Percentiles rank a stretch among this genome's conserved stretches.
Conservation (phyloP, 1,140 invertebrate genomes). For the Drosophila auraria region DNA sequence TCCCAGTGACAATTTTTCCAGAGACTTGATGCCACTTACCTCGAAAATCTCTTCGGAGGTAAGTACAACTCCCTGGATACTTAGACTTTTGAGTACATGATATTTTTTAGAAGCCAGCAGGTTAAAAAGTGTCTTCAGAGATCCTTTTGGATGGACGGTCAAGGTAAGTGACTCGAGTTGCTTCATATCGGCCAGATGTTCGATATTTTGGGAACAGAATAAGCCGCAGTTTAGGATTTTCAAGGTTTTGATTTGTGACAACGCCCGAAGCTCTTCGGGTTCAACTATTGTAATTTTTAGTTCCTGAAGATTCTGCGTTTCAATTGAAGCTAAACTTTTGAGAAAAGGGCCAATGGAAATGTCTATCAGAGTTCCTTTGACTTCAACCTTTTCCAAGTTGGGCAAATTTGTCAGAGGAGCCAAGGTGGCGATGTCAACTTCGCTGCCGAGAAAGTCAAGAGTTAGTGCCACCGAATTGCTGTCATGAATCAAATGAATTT, state of each 20-base stretch:
- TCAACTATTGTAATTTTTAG: background rate
- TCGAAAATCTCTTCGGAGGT: background rate
- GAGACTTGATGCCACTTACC: background rate
- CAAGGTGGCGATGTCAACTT: background rate
- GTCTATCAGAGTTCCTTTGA: background rate
- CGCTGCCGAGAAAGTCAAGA: background rate
- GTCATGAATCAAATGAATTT: background rate
- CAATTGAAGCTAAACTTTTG: background rate
- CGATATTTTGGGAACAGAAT: background rate
- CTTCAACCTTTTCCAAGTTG: background rate
- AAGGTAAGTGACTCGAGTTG: conserved; percentile 3
- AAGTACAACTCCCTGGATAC: background rate
- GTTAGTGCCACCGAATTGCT: background rate
- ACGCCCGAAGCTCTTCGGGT: background rate
- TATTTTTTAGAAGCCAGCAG: background rate
- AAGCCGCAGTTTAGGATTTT: background rate
- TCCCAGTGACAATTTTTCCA: background rate
- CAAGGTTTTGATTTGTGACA: background rate
- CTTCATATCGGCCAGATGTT: background rate
- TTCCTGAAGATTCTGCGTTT: background rate
- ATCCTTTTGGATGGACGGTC: conserved; percentile 3
- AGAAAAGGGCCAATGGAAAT: background rate
- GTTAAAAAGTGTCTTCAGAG: background rate
- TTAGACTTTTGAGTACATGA: background rate
- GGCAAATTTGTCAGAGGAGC: background rate